A percentile compares a stretch with the other conserved stretches of the same genome.
These are phyloP conservation scores for Bombus pyrosoma DNA, from an alignment of 1,140 invertebrate species.

Conservation along the genomic window DNA sequence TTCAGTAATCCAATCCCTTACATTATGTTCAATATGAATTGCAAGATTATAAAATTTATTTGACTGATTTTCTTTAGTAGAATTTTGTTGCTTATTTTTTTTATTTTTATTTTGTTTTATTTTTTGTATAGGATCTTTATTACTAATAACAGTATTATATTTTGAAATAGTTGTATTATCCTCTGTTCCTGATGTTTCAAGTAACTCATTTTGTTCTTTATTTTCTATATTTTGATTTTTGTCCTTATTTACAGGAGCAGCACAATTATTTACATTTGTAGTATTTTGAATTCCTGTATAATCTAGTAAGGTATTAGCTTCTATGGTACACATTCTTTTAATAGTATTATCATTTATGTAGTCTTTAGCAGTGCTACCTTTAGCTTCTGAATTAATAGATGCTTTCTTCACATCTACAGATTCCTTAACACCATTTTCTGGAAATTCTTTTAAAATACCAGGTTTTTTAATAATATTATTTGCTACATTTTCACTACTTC, in stretches of 20 bases:
- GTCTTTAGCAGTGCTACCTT: not conserved
- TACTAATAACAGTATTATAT: not conserved
- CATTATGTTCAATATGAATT: conserved; percentile 73
- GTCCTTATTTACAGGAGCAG: not conserved
- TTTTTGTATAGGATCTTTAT: conserved; percentile 3
- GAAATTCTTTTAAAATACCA: not conserved
- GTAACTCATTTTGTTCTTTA: conserved; percentile 31
- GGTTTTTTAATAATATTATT: not conserved
- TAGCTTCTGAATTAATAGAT: not conserved
- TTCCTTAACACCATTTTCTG: not conserved
- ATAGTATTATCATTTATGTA: not conserved
- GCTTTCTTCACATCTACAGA: not conserved
- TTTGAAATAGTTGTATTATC: not conserved
- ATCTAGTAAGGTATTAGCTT: conserved; percentile 31
- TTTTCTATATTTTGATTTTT: conserved; percentile 19
- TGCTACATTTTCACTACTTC: not conserved
- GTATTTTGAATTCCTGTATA: conserved; percentile 11
- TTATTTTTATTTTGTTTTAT: conserved; percentile 29
- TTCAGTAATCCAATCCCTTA: conserved; percentile 80
- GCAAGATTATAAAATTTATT: conserved; percentile 59
- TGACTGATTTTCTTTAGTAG: conserved; percentile 30
- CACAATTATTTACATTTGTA: not conserved
- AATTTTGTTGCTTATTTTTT: conserved; percentile 42
- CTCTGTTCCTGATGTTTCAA: not conserved
- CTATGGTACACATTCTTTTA: not conserved